Percentiles rank a stretch among this genome's conserved stretches.
phyloP scores from a whole-genome alignment of 1,140 invertebrate genomes.

The Zelostemma sp. region DNA sequence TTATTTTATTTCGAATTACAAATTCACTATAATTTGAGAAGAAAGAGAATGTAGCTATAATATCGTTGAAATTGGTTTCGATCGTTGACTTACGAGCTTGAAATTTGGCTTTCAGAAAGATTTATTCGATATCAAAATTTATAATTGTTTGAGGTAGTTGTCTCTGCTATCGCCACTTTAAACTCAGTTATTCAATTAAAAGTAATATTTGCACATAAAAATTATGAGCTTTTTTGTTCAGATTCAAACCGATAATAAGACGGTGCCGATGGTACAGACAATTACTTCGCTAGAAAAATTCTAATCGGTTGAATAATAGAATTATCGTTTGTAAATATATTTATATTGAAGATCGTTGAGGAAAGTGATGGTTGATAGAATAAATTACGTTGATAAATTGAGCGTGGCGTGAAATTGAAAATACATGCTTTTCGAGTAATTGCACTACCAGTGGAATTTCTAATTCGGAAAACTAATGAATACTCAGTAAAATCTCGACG shows the following conservation, averaged over 20 bases:
- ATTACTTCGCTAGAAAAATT: neutral
- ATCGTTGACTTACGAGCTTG: slow-evolving; percentile 5
- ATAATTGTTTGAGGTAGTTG: too few species aligned
- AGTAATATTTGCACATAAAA: too few species aligned
- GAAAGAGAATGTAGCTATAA: too few species aligned
- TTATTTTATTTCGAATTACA: too few species aligned
- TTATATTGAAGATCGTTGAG: neutral
- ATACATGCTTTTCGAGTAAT: too few species aligned
- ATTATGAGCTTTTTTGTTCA: too few species aligned
- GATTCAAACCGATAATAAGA: too few species aligned
- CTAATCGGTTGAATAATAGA: neutral
- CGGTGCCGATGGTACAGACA: neutral
- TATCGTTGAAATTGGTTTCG: neutral
- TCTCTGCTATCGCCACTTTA: too few species aligned
- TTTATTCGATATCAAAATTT: neutral
- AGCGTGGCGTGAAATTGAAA: too few species aligned
- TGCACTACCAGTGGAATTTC: neutral
- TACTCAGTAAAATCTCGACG: slow-evolving; percentile 22
- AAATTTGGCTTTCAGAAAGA: neutral
- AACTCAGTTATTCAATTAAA: too few species aligned
- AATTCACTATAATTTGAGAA: too few species aligned
- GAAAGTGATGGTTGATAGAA: slow-evolving; percentile 2
- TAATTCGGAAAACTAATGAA: too few species aligned
- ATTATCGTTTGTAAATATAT: slow-evolving; percentile 6
- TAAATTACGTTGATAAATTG: neutral